phyloP scores from a whole-genome alignment of 2,888 invertebrate species.

The Cephonodes hylas region DNA sequence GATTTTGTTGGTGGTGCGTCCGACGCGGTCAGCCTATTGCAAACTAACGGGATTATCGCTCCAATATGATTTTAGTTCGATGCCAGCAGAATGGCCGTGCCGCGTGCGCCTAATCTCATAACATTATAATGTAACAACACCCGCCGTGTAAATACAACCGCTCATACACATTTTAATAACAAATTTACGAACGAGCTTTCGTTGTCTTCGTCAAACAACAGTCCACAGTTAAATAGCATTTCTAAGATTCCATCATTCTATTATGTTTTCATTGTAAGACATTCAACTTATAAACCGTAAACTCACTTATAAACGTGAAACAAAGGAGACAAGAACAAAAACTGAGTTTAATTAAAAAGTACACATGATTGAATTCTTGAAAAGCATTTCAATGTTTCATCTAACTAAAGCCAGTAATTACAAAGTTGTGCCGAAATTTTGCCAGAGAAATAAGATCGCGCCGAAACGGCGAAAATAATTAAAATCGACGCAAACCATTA shows the following conservation, averaged over 20 bases:
- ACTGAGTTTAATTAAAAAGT: not conserved
- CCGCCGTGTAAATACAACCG: conserved; percentile 29
- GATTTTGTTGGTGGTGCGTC: conserved; percentile 70
- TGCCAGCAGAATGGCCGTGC: conserved; percentile 28
- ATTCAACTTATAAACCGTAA: not conserved
- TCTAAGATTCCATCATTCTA: not conserved
- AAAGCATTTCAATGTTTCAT: conserved; percentile 2
- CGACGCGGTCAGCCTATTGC: conserved; percentile 67
- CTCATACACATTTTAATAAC: conserved; percentile 23
- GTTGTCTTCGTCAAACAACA: not conserved
- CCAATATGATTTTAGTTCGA: conserved; percentile 63
- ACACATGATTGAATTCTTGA: not conserved
- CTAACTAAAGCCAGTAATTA: not conserved
- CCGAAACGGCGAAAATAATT: conserved; percentile 66
- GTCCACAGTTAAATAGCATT: not conserved
- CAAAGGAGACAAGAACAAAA: not conserved
- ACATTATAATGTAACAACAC: conserved; percentile 13
- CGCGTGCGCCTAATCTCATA: conserved; percentile 41
- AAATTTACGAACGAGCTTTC: not conserved
- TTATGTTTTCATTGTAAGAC: not conserved
- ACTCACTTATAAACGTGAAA: not conserved
- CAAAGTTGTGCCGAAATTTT: conserved; percentile 1
- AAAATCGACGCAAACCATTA: conserved; percentile 77
- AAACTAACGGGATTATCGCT: conserved; percentile 73
- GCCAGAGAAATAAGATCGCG: not conserved